A percentile compares a stretch with the other conserved stretches of the same genome.
Conservation (phyloP, 92 coral and sea anemone species). For the Bergia puertoricense region DNA sequence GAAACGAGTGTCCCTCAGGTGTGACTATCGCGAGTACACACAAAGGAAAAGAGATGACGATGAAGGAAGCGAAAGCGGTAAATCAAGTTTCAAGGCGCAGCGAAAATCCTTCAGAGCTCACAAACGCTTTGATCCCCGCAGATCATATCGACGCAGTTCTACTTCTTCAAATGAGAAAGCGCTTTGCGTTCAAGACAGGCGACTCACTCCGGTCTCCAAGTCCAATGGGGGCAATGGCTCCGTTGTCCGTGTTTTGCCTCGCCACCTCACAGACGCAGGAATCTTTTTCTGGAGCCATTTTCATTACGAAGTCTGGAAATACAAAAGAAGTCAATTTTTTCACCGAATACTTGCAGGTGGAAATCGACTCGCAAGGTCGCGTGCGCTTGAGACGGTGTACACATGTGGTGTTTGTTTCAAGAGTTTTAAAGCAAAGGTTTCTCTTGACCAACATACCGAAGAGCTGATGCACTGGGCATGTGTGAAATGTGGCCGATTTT, state of each 20-base stretch:
- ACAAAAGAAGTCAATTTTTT: constrained; percentile 63
- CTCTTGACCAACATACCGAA: constrained; percentile 90
- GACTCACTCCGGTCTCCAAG: not conserved
- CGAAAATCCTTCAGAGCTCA: constrained; percentile 33
- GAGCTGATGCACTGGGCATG: constrained; percentile 97
- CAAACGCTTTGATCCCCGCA: constrained; percentile 23
- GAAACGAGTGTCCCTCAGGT: constrained; percentile 20
- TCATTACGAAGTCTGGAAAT: constrained; percentile 68
- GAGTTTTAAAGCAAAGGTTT: constrained; percentile 78
- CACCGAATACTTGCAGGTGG: constrained; percentile 55
- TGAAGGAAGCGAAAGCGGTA: constrained; percentile 11
- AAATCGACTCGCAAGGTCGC: constrained; percentile 52
- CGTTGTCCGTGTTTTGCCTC: constrained; percentile 26
- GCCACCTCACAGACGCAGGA: constrained; percentile 40
- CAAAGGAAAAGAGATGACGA: not conserved
- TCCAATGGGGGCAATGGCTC: not conserved
- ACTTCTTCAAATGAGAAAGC: constrained; percentile 1
- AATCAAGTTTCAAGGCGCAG: constrained; percentile 39
- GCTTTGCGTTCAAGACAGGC: constrained; percentile 8
- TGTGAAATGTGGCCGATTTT: constrained; percentile 87
- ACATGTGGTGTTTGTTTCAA: constrained; percentile 95
- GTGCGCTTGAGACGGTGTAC: constrained; percentile 57
- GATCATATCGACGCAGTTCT: not conserved
- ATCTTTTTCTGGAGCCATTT: constrained; percentile 55
- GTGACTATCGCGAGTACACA: constrained; percentile 39